Evolutionary conservation across 2,113 vertebrate species (phyloP).

Genomic region (Tamias sibiricus): DNA sequence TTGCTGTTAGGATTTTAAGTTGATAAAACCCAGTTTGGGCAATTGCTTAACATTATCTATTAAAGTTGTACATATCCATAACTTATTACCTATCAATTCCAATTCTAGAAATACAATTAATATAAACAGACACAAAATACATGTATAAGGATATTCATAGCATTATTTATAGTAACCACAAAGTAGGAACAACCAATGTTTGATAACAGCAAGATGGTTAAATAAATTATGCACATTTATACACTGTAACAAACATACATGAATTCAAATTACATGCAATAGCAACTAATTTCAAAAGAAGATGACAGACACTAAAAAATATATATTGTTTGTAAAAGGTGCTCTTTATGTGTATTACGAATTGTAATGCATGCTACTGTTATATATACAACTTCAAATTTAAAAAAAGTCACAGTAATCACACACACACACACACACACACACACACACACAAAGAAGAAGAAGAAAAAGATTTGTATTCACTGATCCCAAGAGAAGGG

Average conservation of each 20-base stretch:
- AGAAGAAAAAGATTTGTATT: background rate
- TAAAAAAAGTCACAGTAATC: no score
- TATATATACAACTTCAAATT: no score
- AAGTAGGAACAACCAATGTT: background rate
- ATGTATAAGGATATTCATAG: background rate
- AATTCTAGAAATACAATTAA: background rate
- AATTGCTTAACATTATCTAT: background rate
- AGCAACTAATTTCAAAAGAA: constrained; percentile 17
- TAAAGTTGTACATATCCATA: background rate
- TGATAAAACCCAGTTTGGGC: background rate
- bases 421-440: no score
- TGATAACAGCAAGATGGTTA: no score
- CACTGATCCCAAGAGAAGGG: background rate
- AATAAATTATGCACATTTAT: background rate
- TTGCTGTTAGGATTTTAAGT: background rate
- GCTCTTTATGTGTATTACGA: no score
- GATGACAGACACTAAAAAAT: background rate
- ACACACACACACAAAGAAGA: no score
- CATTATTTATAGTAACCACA: background rate
- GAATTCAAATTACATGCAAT: background rate
- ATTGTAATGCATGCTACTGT: no score
- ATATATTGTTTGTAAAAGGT: background rate
- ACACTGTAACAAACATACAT: background rate
- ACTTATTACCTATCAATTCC: background rate
- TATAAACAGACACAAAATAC: background rate